Percentiles rank a stretch among this genome's conserved stretches.
Conservation (phyloP, 2,113 vertebrate species). For the Grammomys surdaster region DNA sequence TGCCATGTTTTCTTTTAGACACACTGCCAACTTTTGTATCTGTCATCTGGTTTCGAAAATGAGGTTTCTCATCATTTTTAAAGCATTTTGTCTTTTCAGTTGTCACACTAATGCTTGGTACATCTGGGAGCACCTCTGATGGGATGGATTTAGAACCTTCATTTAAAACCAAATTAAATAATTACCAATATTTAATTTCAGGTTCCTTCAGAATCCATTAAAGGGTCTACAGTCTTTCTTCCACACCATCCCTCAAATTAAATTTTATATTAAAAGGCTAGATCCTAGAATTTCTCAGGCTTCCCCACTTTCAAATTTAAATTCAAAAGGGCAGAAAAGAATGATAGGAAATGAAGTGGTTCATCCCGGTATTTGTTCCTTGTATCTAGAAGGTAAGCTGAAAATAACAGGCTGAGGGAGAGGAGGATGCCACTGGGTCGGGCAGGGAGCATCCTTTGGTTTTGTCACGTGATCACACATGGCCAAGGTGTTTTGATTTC, state of each 20-base stretch:
- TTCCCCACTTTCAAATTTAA: slow-evolving; percentile 73
- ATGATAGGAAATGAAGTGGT: slow-evolving; percentile 45
- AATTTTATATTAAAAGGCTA: slow-evolving; percentile 74
- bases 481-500: slow-evolving; percentile 43
- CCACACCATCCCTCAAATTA: slow-evolving; percentile 73
- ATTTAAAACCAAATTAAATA: slow-evolving; percentile 74
- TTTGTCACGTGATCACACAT: neutral
- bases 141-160: slow-evolving; percentile 71
- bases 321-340: slow-evolving; percentile 71
- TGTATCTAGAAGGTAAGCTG: slow-evolving; percentile 53
- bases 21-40: slow-evolving; percentile 77
- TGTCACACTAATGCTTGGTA: slow-evolving; percentile 72
- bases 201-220: slow-evolving; percentile 72
- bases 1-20: slow-evolving; percentile 76
- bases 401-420: neutral
- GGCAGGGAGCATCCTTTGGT: neutral
- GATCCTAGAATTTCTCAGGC: slow-evolving; percentile 72
- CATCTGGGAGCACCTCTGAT: slow-evolving; percentile 68
- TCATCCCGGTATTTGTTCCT: slow-evolving; percentile 39
- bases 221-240: slow-evolving; percentile 65
- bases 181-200: slow-evolving; percentile 79
- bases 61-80: slow-evolving; percentile 76
- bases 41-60: slow-evolving; percentile 82
- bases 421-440: neutral
- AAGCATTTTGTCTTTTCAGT: slow-evolving; percentile 75